Conservation (phyloP, 2,113 vertebrate species). For the Amazona vittata region DNA sequence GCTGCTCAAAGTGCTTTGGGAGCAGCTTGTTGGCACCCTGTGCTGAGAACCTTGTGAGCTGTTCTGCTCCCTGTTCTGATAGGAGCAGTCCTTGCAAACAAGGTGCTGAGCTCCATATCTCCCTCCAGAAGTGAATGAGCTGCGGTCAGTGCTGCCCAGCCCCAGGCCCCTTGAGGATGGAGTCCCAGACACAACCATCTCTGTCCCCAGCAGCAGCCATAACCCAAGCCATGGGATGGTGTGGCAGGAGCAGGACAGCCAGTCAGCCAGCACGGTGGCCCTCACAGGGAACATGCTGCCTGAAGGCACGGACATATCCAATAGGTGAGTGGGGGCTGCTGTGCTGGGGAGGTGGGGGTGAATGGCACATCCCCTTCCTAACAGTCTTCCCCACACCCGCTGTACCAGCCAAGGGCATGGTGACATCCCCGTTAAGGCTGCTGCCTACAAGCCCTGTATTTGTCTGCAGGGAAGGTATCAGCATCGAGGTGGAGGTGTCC, state of each 20-base stretch:
- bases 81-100: rapidly evolving
- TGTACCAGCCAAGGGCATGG: rapidly evolving
- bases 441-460: background rate
- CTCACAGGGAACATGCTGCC: slow-evolving; percentile 61
- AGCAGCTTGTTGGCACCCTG: background rate
- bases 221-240: background rate
- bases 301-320: slow-evolving; percentile 56
- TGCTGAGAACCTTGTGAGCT: background rate
- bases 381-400: rapidly evolving
- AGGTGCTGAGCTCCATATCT: background rate
- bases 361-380: background rate
- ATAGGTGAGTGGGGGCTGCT: slow-evolving; percentile 59
- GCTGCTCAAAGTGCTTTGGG: background rate
- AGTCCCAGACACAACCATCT: slow-evolving; percentile 58
- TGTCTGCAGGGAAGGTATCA: slow-evolving; percentile 18
- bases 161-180: slow-evolving; percentile 58
- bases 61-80: background rate
- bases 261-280: slow-evolving; percentile 54
- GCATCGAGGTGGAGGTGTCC: slow-evolving; percentile 81
- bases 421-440: rapidly evolving
- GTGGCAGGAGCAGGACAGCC: slow-evolving; percentile 45
- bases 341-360: too few species aligned
- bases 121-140: slow-evolving; percentile 80
- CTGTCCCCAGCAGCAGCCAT: slow-evolving; percentile 71
- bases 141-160: slow-evolving; percentile 79